A percentile compares a stretch with the other conserved stretches of the same genome.
Conservation (phyloP, 2,113 vertebrate species). For the Pyrgilauda ruficollis region DNA sequence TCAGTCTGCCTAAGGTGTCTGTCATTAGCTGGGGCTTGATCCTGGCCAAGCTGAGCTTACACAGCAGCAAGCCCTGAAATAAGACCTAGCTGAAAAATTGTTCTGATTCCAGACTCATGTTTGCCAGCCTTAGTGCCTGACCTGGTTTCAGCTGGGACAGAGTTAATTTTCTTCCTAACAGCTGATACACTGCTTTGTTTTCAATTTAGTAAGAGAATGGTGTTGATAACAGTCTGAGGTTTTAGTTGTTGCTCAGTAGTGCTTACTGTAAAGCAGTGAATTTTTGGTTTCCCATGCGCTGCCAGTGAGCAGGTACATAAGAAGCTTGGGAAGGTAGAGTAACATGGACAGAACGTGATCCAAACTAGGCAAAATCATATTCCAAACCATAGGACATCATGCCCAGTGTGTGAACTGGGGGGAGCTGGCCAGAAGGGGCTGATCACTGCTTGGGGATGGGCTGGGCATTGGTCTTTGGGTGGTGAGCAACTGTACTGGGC, state of each 20-base stretch:
- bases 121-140: not conserved
- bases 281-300: not conserved
- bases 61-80: not conserved
- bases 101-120: not conserved
- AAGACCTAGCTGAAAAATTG: not conserved
- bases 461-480: not conserved
- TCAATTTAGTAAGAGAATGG: not conserved
- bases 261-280: not conserved
- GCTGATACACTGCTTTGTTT: not conserved
- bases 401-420: not conserved
- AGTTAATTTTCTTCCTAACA: not conserved
- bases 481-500: not conserved
- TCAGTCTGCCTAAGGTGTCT: constrained; percentile 24
- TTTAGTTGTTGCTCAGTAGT: not conserved
- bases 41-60: not conserved
- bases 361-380: not conserved
- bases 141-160: not conserved
- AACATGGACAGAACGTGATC: not conserved
- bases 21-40: constrained; percentile 2
- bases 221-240: not conserved
- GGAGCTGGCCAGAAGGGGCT: not conserved
- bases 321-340: not conserved
- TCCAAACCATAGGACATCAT: rapidly evolving
- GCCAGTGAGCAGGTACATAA: not conserved
- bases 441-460: not conserved